Conservation (phyloP, 2,888 invertebrate genomes). For the Monoplex corrugatus region DNA sequence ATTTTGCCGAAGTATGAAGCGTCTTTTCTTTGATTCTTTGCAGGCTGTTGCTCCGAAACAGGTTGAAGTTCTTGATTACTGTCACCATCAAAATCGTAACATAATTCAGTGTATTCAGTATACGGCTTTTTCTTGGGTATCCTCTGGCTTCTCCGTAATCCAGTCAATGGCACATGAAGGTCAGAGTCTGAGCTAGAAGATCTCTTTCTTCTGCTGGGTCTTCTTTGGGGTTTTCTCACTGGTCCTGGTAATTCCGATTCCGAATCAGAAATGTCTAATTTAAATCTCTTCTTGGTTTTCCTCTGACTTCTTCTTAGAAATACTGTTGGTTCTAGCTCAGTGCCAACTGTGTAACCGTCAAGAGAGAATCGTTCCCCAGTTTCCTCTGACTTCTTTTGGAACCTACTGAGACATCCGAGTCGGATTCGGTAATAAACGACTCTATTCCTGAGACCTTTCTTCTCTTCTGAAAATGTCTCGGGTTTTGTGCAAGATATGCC, state of each 20-base stretch:
- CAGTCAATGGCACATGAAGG: background rate
- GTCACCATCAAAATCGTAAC: background rate
- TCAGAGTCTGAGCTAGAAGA: background rate
- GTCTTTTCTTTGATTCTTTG: background rate
- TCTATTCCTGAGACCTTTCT: background rate
- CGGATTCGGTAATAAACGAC: background rate
- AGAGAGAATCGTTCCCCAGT: background rate
- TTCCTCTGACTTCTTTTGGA: background rate
- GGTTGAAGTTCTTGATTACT: background rate
- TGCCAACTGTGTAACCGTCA: background rate
- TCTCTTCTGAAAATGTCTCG: background rate
- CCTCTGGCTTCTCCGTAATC: background rate
- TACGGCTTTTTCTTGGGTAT: background rate
- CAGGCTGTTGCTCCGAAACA: background rate
- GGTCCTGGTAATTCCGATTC: background rate
- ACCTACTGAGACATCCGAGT: background rate
- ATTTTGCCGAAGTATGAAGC: background rate
- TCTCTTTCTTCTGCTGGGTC: background rate
- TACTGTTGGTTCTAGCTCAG: background rate
- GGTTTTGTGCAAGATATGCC: background rate
- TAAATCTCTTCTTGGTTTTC: constrained; percentile 1
- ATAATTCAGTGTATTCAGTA: background rate
- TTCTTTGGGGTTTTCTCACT: background rate
- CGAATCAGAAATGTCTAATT: background rate
- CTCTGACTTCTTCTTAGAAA: constrained; percentile 1